Evolutionary conservation across 1,140 invertebrate species (phyloP), one percentile per base, ranked within the genome.

Genomic region (Homalodisca vitripennis): DNA sequence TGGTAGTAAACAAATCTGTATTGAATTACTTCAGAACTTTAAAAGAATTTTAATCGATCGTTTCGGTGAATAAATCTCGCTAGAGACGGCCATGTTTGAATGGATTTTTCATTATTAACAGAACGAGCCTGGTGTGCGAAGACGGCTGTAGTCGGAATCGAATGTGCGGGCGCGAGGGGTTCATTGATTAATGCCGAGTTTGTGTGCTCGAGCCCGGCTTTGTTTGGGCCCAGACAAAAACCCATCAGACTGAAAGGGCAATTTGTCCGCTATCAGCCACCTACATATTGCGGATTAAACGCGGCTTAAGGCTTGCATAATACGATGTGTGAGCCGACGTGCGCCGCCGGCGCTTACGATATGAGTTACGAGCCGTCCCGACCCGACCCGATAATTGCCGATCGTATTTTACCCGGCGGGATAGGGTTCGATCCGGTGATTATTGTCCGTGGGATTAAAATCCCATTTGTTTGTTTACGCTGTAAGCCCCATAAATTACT

Each of bases 181-280:
- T 17, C 48, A 53, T 53, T 53, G 48, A 53, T 53, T 53, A 53
- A 53, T 53, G 48, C 12, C 48, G 48, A 6, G 12, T 53, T 6
- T 41, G 12, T 22, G 48, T 12, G 12, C 6, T 17, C 34, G 6
- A 41, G 6, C 34, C 34, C 34, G 6, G 6, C 17, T 41, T 41
- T 6, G 6, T 41, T 41, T 41, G 6, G 17, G 6, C 34, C 34
- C 6, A 41, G 17, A 41, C 34, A 41, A 41, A 41, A 41, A 41
- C 34, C 34, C 6, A 41, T 41, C 34, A 41, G 34, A 41, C 34
- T 10, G 17, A 41, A 41, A 41, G 17, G 6, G 34, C 34, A 41
- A 41, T 41, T 10, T 17, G 17, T n/a, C n/a, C n/a, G n/a, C n/a
- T n/a, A n/a, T n/a, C n/a, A n/a, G n/a, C n/a, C n/a, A n/a, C n/a